A percentile compares a stretch with the other conserved stretches of the same genome.
Conservation (phyloP, 2,113 vertebrate species). For the Diglossa brunneiventris region DNA sequence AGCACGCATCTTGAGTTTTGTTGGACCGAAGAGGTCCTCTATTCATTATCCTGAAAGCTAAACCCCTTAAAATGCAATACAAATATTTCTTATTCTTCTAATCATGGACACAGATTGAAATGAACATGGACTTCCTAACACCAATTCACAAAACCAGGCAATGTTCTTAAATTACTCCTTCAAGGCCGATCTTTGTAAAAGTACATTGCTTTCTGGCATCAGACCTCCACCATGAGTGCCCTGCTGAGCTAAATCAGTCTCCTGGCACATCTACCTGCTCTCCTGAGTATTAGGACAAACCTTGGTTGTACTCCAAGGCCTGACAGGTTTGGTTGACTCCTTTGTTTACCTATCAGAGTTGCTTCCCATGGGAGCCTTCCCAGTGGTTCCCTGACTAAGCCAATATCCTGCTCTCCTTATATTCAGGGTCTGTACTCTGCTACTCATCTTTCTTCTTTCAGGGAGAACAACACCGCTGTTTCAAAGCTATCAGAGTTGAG, state of each 20-base stretch:
- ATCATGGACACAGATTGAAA: background rate
- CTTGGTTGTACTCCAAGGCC: background rate
- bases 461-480: fast-evolving
- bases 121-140: background rate
- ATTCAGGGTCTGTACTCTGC: background rate
- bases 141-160: background rate
- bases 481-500: background rate
- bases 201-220: background rate
- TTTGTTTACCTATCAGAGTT: background rate
- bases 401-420: background rate
- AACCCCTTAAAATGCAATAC: background rate
- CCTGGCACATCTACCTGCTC: background rate
- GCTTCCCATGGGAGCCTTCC: background rate
- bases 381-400: background rate
- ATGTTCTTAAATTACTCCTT: background rate
- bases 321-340: background rate
- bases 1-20: background rate
- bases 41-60: background rate
- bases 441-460: background rate
- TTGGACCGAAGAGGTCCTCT: background rate
- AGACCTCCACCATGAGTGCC: background rate
- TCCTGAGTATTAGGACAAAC: background rate
- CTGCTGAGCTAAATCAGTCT: background rate
- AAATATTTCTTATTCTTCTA: background rate
- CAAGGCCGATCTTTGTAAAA: background rate